phyloP scores from a whole-genome alignment of 2,113 vertebrate genomes.

The Pelecanoides urinatrix region DNA sequence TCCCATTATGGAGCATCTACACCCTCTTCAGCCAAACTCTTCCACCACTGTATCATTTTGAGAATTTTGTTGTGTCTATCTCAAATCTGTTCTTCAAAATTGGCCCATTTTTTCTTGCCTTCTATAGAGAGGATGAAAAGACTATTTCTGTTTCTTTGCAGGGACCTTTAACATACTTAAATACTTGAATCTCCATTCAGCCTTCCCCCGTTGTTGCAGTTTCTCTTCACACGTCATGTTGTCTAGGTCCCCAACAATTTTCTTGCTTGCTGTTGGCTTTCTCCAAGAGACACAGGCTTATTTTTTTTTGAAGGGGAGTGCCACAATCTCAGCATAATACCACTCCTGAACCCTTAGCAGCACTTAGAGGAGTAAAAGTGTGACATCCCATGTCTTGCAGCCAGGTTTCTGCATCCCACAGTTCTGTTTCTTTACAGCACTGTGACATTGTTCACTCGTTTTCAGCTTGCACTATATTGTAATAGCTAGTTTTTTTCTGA shows the following conservation, averaged over 20 bases:
- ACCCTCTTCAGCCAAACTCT: conserved; percentile 19
- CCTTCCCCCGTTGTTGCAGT: not conserved
- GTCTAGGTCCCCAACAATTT: not conserved
- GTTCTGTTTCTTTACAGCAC: not conserved
- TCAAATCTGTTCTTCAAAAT: not conserved
- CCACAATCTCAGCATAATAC: not conserved
- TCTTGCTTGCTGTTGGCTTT: not conserved
- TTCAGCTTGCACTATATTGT: not conserved
- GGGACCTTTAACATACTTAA: not conserved
- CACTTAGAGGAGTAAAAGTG: not conserved
- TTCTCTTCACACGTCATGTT: not conserved
- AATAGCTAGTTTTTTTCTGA: not conserved
- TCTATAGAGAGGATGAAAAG: not conserved
- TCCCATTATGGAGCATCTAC: not conserved
- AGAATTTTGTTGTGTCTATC: not conserved
- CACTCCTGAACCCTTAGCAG: not conserved
- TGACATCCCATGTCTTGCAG: not conserved
- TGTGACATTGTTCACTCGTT: not conserved
- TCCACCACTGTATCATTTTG: not conserved
- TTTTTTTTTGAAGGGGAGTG: not conserved
- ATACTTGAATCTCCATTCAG: not conserved
- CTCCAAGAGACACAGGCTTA: not conserved
- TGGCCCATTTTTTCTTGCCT: not conserved
- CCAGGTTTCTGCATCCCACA: not conserved
- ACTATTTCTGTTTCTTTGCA: not conserved